Evolutionary conservation across 2,888 invertebrate species (phyloP).

Genomic region (Lasioglossum leucozonium): DNA sequence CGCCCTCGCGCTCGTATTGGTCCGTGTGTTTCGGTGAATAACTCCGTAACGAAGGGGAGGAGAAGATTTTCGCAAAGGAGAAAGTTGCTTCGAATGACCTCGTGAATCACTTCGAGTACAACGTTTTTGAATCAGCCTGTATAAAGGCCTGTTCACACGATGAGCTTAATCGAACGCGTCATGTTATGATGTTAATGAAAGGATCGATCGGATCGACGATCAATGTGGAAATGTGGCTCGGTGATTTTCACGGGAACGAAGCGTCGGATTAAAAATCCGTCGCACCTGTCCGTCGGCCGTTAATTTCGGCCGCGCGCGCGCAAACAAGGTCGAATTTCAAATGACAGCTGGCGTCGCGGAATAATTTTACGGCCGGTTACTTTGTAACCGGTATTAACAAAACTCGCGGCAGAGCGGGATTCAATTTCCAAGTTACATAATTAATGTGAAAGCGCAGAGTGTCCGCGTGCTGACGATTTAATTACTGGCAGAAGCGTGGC

Average conservation of each 20-base stretch:
- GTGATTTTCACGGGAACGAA: neutral
- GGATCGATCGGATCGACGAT: neutral
- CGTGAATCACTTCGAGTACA: too few species aligned
- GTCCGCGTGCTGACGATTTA: slow-evolving; percentile 54
- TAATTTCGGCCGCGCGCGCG: slow-evolving; percentile 24
- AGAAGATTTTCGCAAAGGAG: too few species aligned
- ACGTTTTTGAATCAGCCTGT: too few species aligned
- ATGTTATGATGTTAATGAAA: neutral
- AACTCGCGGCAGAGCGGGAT: slow-evolving; percentile 45
- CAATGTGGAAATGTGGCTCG: neutral
- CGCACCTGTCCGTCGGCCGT: slow-evolving; percentile 33
- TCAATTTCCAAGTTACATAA: slow-evolving; percentile 60
- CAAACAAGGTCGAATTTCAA: slow-evolving; percentile 40
- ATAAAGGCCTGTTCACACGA: too few species aligned
- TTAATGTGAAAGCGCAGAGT: slow-evolving; percentile 41
- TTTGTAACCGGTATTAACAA: slow-evolving; percentile 51
- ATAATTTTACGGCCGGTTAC: slow-evolving; percentile 55
- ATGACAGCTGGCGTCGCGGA: slow-evolving; percentile 33
- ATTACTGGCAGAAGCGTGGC: slow-evolving; percentile 49
- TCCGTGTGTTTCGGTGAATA: too few species aligned
- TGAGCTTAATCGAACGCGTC: too few species aligned
- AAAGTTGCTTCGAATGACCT: too few species aligned
- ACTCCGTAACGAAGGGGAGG: too few species aligned
- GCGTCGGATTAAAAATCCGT: slow-evolving; percentile 20
- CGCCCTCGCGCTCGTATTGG: too few species aligned